Evolutionary conservation across 2,888 invertebrate species (phyloP), one percentile per base, ranked within the genome.

Genomic region (Phyllotreta striolata): DNA sequence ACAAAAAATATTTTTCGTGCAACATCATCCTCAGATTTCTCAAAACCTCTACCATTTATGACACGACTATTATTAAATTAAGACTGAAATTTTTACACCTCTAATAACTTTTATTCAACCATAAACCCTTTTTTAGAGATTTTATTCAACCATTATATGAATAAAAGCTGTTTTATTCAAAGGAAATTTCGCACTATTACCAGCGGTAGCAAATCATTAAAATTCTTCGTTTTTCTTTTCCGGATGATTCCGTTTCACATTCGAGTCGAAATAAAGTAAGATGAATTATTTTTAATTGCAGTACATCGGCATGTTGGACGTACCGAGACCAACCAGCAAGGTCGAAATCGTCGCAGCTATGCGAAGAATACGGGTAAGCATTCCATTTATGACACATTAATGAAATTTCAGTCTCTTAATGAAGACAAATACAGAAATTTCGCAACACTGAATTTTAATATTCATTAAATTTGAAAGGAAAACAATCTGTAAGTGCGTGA

Each of bases 331-430:
- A 37, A 93, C 94, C 72, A 98, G 95, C 81, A 88, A 98, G 74
- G 93, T 98, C 72, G 98, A 99, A 85, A 99, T 99, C 80, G 98
- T 99, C 64, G 96, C 98, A 68, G 98, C 98, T 69, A 99, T 99
- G 98, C 90, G 98, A 68, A 88, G 96, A 78, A 98, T 98, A 81
- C 89, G 98, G 81, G 98, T 98, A 84, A 93, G 91, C 4, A 41
- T 56, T 47, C 9, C 9, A 24, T 24, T 24, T 4, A 24, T 24
- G 1, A 24, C 1, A 24, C 24, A 10, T 40, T 40, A 6, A 35
- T 10, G 9, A 38, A 37, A 5, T 12, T 3, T 39, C 10, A 10
- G 40, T n/a, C 14, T 6, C 13, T 49, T 13, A 12, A n/a, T 34
- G 7, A 49, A 14, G 35, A 34, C 40, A 60, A 7, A 6, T 2